Percentiles rank a stretch among this genome's conserved stretches.
phyloP scores from a whole-genome alignment of 2,888 invertebrate genomes.

The Ectemnius lituratus region DNA sequence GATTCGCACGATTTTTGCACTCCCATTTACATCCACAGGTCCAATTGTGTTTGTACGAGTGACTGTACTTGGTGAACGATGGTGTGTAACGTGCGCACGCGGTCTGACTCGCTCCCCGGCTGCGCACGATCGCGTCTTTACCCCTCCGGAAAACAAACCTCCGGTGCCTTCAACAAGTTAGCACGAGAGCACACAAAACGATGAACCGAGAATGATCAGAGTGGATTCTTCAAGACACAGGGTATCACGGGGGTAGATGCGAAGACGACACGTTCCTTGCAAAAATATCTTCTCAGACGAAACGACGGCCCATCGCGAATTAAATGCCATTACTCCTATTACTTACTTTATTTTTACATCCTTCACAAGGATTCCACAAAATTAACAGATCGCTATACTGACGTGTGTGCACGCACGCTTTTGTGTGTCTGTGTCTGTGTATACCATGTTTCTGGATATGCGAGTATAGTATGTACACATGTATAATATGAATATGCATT shows the following conservation, averaged over 20 bases:
- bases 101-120: not conserved
- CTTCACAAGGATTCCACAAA: slow-evolving; percentile 70
- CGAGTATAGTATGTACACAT: slow-evolving; percentile 35
- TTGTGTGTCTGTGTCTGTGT: slow-evolving; percentile 28
- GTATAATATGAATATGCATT: slow-evolving; percentile 32
- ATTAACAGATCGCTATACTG: slow-evolving; percentile 57
- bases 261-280: slow-evolving; percentile 58
- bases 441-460: slow-evolving; percentile 29
- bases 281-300: slow-evolving; percentile 52
- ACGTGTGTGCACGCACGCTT: slow-evolving; percentile 43
- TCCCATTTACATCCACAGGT: too few relatives aligned
- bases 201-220: not conserved
- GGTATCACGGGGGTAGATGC: slow-evolving; percentile 60
- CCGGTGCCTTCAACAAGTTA: too few relatives aligned
- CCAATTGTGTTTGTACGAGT: too few relatives aligned
- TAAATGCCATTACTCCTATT: slow-evolving; percentile 63
- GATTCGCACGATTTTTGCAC: slow-evolving; percentile 3
- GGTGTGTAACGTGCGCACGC: not conserved
- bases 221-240: slow-evolving; percentile 22
- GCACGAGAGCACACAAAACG: not conserved
- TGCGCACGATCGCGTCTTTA: slow-evolving; percentile 5
- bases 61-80: too few relatives aligned
- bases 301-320: slow-evolving; percentile 55
- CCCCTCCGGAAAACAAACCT: not conserved
- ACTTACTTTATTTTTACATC: slow-evolving; percentile 70